Conservation (phyloP, 1,140 invertebrate genomes). For the Saccostrea glomerata region DNA sequence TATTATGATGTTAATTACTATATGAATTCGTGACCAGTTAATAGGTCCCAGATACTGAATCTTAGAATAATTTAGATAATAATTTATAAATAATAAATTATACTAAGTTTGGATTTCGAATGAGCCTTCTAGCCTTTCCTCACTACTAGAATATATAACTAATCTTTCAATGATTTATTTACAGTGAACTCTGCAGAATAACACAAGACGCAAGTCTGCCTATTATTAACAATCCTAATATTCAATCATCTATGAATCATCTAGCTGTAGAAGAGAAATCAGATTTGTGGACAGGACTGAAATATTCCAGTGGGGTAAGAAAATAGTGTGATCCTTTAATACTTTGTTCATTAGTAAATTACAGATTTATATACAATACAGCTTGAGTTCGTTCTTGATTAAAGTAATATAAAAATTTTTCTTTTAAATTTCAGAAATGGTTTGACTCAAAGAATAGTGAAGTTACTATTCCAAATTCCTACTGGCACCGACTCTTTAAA, state of each 20-base stretch:
- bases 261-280: neutral
- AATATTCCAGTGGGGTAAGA: neutral
- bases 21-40: too few relatives aligned
- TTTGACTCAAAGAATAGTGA: neutral
- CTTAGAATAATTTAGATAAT: too few relatives aligned
- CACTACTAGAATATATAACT: too few relatives aligned
- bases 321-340: too few relatives aligned
- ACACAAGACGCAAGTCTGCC: neutral
- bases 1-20: too few relatives aligned
- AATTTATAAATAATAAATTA: too few relatives aligned
- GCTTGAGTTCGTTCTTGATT: neutral
- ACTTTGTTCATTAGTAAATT: too few relatives aligned
- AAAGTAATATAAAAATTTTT: neutral
- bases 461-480: neutral
- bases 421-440: neutral
- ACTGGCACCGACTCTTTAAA: neutral
- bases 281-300: constrained; percentile 6
- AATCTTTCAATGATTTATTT: neutral
- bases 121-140: too few relatives aligned
- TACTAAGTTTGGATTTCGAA: too few relatives aligned
- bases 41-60: too few relatives aligned
- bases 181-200: neutral
- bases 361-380: neutral
- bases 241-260: neutral
- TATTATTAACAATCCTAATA: neutral